phyloP scores from a whole-genome alignment of 2,113 vertebrate species.

The Okapia johnstoni region DNA sequence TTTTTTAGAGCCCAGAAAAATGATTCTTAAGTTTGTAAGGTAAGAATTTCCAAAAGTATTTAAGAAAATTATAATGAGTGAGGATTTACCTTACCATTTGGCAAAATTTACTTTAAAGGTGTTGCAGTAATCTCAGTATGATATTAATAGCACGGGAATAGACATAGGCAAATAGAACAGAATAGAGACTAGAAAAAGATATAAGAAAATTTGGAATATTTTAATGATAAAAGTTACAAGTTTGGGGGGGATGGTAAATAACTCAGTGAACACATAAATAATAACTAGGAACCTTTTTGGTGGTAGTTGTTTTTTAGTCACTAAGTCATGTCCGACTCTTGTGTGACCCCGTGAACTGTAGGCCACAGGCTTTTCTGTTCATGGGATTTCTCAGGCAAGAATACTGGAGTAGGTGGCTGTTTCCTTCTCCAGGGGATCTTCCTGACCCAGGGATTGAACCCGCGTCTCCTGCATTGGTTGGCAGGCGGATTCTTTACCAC shows the following conservation, averaged over 20 bases:
- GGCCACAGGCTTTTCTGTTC: not conserved
- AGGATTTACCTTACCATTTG: not conserved
- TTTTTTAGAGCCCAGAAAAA: not conserved
- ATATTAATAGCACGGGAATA: not conserved
- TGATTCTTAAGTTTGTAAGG: not conserved
- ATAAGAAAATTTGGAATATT: not conserved
- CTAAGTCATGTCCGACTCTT: not conserved
- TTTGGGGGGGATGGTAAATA: not conserved
- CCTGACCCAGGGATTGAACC: not conserved
- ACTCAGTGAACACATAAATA: not conserved
- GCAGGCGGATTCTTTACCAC: not conserved
- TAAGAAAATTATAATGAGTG: not conserved
- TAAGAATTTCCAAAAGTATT: not conserved
- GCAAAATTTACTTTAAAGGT: not conserved
- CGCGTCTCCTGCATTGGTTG: not conserved
- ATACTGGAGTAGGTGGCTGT: not conserved
- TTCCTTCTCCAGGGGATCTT: not conserved
- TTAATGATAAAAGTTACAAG: not conserved
- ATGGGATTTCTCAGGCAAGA: not conserved
- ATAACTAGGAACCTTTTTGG: not conserved
- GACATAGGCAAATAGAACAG: not conserved
- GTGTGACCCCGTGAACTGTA: not conserved
- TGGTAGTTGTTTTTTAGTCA: not conserved
- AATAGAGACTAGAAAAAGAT: not conserved
- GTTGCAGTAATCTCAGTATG: not conserved